phyloP scores from a whole-genome alignment of 2,888 invertebrate species.

The Cybosia mesomella region DNA sequence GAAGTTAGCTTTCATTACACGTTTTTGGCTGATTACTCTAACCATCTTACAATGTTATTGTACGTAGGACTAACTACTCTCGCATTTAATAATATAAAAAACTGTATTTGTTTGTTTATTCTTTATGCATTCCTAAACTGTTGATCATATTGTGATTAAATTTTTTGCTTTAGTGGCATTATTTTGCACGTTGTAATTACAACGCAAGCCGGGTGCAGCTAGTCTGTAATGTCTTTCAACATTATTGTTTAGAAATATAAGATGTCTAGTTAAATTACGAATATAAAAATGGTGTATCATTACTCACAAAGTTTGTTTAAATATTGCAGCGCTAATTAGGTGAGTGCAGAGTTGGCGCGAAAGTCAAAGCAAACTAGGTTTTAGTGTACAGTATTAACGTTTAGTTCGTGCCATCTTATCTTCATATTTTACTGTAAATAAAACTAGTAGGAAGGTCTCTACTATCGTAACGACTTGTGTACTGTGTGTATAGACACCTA shows the following conservation, averaged over 20 bases:
- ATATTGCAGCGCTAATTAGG: constrained; percentile 46
- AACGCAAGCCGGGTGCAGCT: background rate
- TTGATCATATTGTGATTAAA: background rate
- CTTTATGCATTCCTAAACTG: too few relatives aligned
- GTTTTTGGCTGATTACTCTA: too few relatives aligned
- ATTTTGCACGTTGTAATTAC: background rate
- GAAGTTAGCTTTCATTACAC: too few relatives aligned
- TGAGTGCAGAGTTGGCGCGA: constrained; percentile 38
- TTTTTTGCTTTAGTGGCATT: background rate
- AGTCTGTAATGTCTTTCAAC: background rate
- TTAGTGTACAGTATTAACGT: constrained; percentile 29
- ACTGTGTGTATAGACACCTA: too few relatives aligned
- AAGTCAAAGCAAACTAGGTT: constrained; percentile 35
- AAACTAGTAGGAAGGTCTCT: background rate
- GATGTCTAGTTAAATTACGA: constrained; percentile 17
- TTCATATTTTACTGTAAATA: constrained; percentile 10
- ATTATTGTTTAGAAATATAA: background rate
- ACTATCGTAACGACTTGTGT: constrained; percentile 2
- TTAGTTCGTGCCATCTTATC: constrained; percentile 23
- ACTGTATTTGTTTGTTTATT: too few relatives aligned
- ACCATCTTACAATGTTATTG: too few relatives aligned
- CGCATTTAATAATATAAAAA: too few relatives aligned
- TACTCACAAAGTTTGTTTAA: constrained; percentile 41
- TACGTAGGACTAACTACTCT: too few relatives aligned
- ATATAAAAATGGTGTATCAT: constrained; percentile 39